Percentiles rank a stretch among this genome's conserved stretches.
Evolutionary conservation across 2,888 invertebrate genomes (phyloP).

Genomic region (Synanthedon myopaeformis): DNA sequence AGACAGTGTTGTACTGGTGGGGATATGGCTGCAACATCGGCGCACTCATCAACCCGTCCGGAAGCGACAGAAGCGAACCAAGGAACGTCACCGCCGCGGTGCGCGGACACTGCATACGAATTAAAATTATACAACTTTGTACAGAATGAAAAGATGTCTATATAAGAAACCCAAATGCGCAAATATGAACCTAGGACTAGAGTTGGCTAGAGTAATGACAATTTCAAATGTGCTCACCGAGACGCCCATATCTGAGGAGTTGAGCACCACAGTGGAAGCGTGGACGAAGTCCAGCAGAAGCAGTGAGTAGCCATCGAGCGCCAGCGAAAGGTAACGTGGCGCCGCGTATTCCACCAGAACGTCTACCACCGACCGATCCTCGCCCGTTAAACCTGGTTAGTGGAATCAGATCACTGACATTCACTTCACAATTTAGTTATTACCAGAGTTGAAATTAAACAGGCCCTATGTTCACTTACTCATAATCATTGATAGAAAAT

Average conservation of each 20-base stretch:
- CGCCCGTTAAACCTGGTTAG: slow-evolving; percentile 70
- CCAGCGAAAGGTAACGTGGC: slow-evolving; percentile 85
- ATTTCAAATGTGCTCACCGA: slow-evolving; percentile 30
- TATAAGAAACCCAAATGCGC: background rate
- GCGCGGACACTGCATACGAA: slow-evolving; percentile 75
- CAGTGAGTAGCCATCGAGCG: slow-evolving; percentile 89
- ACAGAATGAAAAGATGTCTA: too few relatives aligned
- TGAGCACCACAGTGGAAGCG: slow-evolving; percentile 88
- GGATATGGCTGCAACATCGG: slow-evolving; percentile 78
- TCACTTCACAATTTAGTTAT: slow-evolving; percentile 4
- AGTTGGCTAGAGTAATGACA: too few relatives aligned
- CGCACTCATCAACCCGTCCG: slow-evolving; percentile 75
- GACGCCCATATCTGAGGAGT: slow-evolving; percentile 79
- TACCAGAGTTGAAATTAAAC: background rate
- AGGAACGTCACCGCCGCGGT: slow-evolving; percentile 92
- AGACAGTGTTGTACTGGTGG: slow-evolving; percentile 70
- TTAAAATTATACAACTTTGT: too few relatives aligned
- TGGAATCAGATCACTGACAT: slow-evolving; percentile 2
- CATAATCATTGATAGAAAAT: too few relatives aligned
- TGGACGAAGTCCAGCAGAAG: slow-evolving; percentile 90
- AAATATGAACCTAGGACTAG: too few relatives aligned
- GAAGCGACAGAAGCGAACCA: slow-evolving; percentile 86
- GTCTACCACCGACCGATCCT: slow-evolving; percentile 81
- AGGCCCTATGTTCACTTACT: background rate
- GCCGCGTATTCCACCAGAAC: slow-evolving; percentile 86